Percentiles rank a stretch among this genome's conserved stretches.
phyloP scores from a whole-genome alignment of 2,888 invertebrate genomes.

The Eupithecia subumbrata region DNA sequence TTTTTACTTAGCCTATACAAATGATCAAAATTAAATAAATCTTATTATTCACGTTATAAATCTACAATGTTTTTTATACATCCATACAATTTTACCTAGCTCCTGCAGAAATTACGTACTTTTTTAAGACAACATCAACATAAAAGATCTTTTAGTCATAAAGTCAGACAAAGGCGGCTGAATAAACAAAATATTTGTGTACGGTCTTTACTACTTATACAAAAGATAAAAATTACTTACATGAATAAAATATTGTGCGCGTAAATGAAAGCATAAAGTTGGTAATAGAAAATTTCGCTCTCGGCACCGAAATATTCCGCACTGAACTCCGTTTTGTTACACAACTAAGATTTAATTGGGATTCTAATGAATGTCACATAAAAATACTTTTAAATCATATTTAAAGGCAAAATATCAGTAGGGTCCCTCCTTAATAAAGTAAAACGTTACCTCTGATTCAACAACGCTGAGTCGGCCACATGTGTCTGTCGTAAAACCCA shows the following conservation, averaged over 20 bases:
- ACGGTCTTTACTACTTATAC: slow-evolving; percentile 24
- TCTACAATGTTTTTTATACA: neutral
- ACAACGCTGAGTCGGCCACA: slow-evolving; percentile 35
- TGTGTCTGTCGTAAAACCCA: slow-evolving; percentile 40
- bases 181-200: slow-evolving; percentile 26
- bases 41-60: neutral
- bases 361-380: neutral
- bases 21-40: neutral
- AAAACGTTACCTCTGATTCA: slow-evolving; percentile 53
- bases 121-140: slow-evolving; percentile 17
- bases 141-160: slow-evolving; percentile 17
- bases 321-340: neutral
- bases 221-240: slow-evolving; percentile 11
- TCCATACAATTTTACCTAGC: neutral
- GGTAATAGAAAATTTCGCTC: neutral
- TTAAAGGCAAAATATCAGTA: neutral
- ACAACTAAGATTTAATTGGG: neutral
- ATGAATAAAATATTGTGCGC: slow-evolving; percentile 2
- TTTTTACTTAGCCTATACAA: neutral
- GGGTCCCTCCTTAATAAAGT: slow-evolving; percentile 11
- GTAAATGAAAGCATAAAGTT: slow-evolving; percentile 8
- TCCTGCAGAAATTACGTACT: neutral
- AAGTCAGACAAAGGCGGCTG: slow-evolving; percentile 19
- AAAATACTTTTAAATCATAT: neutral
- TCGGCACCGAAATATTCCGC: neutral